Base-by-base conservation (phyloP, 2,797 vertebrate species). In the Spatula clypeata region DNA sequence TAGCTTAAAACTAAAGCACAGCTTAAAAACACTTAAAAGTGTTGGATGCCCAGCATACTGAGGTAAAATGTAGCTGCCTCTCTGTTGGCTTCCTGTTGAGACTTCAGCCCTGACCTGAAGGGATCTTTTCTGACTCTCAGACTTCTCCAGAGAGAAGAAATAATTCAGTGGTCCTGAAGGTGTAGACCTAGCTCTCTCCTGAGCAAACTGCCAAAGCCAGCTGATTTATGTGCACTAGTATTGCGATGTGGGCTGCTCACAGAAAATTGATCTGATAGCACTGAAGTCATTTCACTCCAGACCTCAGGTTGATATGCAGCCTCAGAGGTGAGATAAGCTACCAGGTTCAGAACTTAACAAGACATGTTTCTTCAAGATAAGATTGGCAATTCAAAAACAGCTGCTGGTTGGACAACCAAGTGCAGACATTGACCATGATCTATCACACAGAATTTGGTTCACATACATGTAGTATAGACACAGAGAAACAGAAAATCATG, bases 241-340 rank as follows among this genome's bases (percentile, higher is more conserved):
- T 21, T 80, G 88, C 90, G 94, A 96, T 96, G 91, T 73, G 91
- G 75, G 66, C 73, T 90, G 79, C 92, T 95, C 86, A 57, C 95
- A 91, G 92, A 82, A 97, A 97, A 97, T 97, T 95, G 95, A 97
- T 96, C 94, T 86, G 93, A 97, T 96, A 44, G 34, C 31, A 2
- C 88, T 38, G 31, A 76, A 96, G 93, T 93, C 58, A 95, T 96
- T 97, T 96, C 80, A 66, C 90, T 95, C 90, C 96, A 96, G 90
- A 93, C 81, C 90, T 93, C 86, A 86, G 74, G 74, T 24, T 96
- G 97, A 97, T 94, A 82, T 93, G 95, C 95, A 92, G 96, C 91
- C 94, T 83, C 95, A 84, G 95, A 97, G 90, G 95, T 94, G 92
- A 97, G 97, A 97, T 97, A 97, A 96, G 94, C 90, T 90, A 61